A percentile compares a stretch with the other conserved stretches of the same genome.
These are phyloP conservation scores for Clupea harengus DNA, from an alignment of 2,113 vertebrate genomes.

Conservation along the genomic window DNA sequence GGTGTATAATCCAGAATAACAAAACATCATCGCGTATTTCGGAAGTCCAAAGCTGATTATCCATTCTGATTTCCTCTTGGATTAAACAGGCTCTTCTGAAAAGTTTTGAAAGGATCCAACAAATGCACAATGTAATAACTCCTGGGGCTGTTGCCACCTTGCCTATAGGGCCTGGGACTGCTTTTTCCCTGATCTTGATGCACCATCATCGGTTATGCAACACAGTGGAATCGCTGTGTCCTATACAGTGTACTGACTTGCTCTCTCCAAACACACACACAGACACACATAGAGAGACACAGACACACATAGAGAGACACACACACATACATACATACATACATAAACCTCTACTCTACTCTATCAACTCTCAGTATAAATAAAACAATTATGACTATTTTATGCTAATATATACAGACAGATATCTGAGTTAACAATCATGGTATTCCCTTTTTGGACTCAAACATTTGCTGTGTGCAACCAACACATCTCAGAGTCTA, in stretches of 20 bases:
- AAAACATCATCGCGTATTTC: background rate
- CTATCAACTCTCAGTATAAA: constrained; percentile 43
- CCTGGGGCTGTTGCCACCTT: constrained; percentile 44
- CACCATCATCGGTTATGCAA: constrained; percentile 47
- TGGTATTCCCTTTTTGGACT: constrained; percentile 45
- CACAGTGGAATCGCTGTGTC: constrained; percentile 27
- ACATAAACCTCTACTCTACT: background rate
- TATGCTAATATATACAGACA: background rate
- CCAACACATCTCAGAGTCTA: background rate
- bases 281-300: background rate
- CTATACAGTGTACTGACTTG: constrained; percentile 2
- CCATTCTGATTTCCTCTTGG: constrained; percentile 7
- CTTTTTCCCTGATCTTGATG: constrained; percentile 64
- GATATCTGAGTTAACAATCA: constrained; percentile 45
- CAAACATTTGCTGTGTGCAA: constrained; percentile 49
- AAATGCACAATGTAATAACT: background rate
- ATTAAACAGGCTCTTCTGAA: background rate
- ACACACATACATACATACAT: background rate
- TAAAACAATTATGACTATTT: constrained; percentile 23
- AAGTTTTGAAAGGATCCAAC: background rate
- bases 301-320: background rate
- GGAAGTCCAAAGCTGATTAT: background rate
- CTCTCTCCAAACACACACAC: background rate
- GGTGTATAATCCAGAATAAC: background rate
- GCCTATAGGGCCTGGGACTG: constrained; percentile 49